Evolutionary conservation across 2,113 vertebrate species (phyloP), one percentile per base, ranked within the genome.

Genomic region (Polypterus senegalus): DNA sequence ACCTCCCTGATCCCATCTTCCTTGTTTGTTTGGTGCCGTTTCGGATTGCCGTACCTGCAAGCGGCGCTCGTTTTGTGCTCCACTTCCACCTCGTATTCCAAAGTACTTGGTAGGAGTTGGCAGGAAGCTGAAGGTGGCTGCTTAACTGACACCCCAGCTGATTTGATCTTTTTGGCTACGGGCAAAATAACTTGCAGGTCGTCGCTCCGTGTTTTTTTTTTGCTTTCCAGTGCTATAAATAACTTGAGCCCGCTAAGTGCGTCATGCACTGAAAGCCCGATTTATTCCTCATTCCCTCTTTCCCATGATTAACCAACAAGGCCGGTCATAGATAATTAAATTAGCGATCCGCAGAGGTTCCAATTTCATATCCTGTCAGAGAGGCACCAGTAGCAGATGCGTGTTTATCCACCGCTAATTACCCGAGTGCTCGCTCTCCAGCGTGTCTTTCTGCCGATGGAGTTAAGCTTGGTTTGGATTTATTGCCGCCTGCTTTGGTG

Each of bases 401-500:
- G 51, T 64, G 57, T 48, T 59, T 43, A 49, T 59, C 60, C 43
- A 48, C 11, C 51, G 60, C 49, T 61, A 51, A 61, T 61, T 61
- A 43, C 6, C 53, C 2, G 27, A 1, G 27, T 27, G 27, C 27
- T 27, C 27, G 27, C 27, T 27, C 27, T 27, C 27, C 27, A 27
- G 27, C 27, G 27, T 27, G 27, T 27, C 27, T 27, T 27, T 27
- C 27, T 27, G 27, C 27, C 27, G 27, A 27, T 27, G 27, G 27
- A 27, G 27, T 27, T 27, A 27, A 27, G 27, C 27, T 27, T 27
- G 27, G 27, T 27, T 27, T 27, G 27, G 27, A 27, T 27, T 27
- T 27, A 27, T 27, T 27, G 27, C 27, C 27, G 27, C 27, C 27
- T 27, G 27, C 27, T 27, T 27, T 2, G 1, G 27, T 27, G 27